Evolutionary conservation across 2,888 invertebrate species (phyloP).

Genomic region (Chrysolina oricalcia): DNA sequence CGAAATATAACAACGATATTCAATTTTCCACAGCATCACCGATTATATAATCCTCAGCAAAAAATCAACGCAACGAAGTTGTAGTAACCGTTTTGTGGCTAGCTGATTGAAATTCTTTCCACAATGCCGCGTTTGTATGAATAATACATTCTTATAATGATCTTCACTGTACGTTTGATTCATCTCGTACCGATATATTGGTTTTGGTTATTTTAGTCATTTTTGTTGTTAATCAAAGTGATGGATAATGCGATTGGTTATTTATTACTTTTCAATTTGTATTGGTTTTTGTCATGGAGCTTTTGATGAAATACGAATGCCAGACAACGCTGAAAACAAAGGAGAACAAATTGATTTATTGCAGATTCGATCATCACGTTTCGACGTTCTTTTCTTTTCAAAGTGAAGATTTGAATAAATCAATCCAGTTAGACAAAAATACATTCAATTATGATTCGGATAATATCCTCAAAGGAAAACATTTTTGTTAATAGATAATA

Average conservation of each 20-base stretch:
- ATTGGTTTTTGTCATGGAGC: conserved; percentile 6
- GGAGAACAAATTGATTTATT: conserved; percentile 16
- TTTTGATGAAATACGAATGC: conserved; percentile 6
- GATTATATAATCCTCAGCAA: neutral
- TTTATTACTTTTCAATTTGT: conserved; percentile 21
- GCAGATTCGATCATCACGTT: neutral
- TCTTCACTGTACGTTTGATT: conserved; percentile 21
- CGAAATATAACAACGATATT: neutral
- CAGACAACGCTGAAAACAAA: conserved; percentile 21
- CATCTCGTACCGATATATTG: conserved; percentile 20
- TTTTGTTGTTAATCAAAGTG: conserved; percentile 26
- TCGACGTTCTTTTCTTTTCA: neutral
- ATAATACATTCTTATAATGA: conserved; percentile 21
- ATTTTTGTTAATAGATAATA: neutral
- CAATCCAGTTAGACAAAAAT: neutral
- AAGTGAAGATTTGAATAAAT: neutral
- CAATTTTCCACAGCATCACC: neutral
- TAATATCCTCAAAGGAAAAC: neutral
- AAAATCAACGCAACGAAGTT: neutral
- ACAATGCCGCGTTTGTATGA: conserved; percentile 13
- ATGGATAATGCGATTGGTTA: conserved; percentile 21
- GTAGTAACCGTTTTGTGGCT: conserved; percentile 21
- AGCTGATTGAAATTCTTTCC: conserved; percentile 19
- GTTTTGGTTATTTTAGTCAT: conserved; percentile 16
- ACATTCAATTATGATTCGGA: neutral